Conservation (phyloP, 2,797 vertebrate species). For the Borostomias antarcticus region DNA sequence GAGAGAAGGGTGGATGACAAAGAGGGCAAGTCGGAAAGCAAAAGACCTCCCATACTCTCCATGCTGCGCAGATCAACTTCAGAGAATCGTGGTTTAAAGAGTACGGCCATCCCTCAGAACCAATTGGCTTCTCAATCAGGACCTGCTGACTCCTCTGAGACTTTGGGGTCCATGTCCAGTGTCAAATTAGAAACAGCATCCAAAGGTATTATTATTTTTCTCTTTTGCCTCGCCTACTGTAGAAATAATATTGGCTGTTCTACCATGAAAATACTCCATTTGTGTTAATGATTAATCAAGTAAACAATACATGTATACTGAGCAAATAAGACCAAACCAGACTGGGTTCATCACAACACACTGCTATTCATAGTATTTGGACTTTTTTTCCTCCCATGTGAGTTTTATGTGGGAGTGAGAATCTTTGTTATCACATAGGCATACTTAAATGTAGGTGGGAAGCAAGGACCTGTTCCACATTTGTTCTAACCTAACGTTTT, state of each 20-base stretch:
- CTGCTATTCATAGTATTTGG: neutral
- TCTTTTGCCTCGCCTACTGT: too few relatives aligned
- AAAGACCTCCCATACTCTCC: slow-evolving; percentile 85
- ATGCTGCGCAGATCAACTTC: slow-evolving; percentile 88
- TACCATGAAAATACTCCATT: too few relatives aligned
- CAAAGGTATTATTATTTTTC: slow-evolving; percentile 65
- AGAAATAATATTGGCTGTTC: too few relatives aligned
- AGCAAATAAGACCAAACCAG: neutral
- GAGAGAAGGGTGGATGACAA: slow-evolving; percentile 76
- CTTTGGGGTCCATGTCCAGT: slow-evolving; percentile 89
- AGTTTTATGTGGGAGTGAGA: neutral
- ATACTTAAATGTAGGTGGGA: neutral
- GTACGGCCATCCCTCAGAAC: slow-evolving; percentile 80
- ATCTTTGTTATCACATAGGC: neutral
- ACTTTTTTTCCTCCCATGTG: neutral
- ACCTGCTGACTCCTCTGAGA: slow-evolving; percentile 86
- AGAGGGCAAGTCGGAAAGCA: slow-evolving; percentile 69
- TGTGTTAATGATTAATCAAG: too few relatives aligned
- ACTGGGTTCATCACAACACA: neutral
- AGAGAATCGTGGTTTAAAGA: slow-evolving; percentile 84
- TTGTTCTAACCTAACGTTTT: slow-evolving; percentile 5
- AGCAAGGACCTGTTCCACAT: neutral
- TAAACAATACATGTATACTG: too few relatives aligned
- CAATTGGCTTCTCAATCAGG: slow-evolving; percentile 79
- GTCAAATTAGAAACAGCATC: slow-evolving; percentile 75